Base-by-base conservation (phyloP, 2,797 vertebrate species). In the Champsocephalus esox region DNA sequence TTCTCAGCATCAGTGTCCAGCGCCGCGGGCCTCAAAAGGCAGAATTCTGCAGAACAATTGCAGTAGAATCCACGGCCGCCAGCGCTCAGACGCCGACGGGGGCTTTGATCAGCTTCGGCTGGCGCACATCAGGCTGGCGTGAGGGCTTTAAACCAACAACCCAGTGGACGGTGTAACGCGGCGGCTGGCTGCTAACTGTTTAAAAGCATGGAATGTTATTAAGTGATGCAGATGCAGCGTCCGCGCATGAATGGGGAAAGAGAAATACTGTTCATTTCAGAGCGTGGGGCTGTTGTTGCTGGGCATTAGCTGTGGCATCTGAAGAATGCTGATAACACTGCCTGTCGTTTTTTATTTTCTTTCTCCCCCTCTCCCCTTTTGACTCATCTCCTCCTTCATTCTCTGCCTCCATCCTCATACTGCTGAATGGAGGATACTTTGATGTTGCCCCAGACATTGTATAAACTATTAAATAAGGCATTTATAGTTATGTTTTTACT, bases 201-300 rank as follows among this genome's bases (percentile, higher is more conserved):
- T 97, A 96, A 95, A 96, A 96, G 93, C 95, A 93, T 89, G 95
- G 95, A 96, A 96, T 98, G 97, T 96, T 97, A 98, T 97, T 96
- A 96, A 95, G 92, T 95, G 96, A 93, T 95, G 96, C 95, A 93
- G 96, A 96, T 97, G 94, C 95, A 96, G 84, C 87, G 83, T 84
- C 94, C 84, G 94, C 93, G 95, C 93, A 93, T 96, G 96, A 97
- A 97, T 96, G 94, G 95, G 94, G 95, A 93, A 96, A 97, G 96
- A 96, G 96, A 98, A 95, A 97, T 97, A 98, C 97, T 98, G 97
- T 98, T 97, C 96, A 97, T 97, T 98, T 97, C 95, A 95, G 95
- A 96, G 96, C 91, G 94, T 94, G 92, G 87, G 89, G 87, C 89
- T 96, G 95, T 96, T 97, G 93, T 96, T 70, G 82, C 96, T 96